These are phyloP conservation scores for Drosophila pseudotalamancana DNA, from an alignment of 2,888 invertebrate species.

Conservation along the genomic window DNA sequence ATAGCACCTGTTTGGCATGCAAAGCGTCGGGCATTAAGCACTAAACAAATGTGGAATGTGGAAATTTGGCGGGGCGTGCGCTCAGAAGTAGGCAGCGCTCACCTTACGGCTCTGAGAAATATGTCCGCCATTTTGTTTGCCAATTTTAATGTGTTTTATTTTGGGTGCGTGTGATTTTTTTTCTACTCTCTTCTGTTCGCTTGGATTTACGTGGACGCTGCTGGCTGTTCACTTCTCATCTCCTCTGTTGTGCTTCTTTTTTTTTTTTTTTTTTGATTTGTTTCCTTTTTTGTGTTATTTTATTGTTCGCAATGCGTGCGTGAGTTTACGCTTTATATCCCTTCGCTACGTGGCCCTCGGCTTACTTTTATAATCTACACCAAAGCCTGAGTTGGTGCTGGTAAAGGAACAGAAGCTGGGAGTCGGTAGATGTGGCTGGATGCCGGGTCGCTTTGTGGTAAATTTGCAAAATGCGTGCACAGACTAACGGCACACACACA, in stretches of 20 bases:
- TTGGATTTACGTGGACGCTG: slow-evolving; percentile 59
- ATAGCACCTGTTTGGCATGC: slow-evolving; percentile 76
- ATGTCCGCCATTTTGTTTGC: slow-evolving; percentile 81
- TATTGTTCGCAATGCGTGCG: slow-evolving; percentile 63
- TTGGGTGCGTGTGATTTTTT: slow-evolving; percentile 42
- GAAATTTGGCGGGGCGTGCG: slow-evolving; percentile 34
- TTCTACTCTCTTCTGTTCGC: not conserved
- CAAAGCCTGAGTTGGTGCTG: slow-evolving; percentile 24
- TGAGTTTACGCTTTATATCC: slow-evolving; percentile 76
- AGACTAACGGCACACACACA: slow-evolving; percentile 55
- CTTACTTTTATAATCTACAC: slow-evolving; percentile 74
- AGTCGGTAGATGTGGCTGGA: slow-evolving; percentile 11
- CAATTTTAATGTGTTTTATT: slow-evolving; percentile 75
- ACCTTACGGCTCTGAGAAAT: slow-evolving; percentile 65
- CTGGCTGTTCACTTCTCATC: slow-evolving; percentile 10
- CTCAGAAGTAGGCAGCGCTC: slow-evolving; percentile 44
- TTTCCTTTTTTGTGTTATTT: slow-evolving; percentile 23
- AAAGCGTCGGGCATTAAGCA: slow-evolving; percentile 63
- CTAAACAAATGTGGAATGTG: slow-evolving; percentile 76
- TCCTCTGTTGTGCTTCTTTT: not conserved
- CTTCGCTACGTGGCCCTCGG: slow-evolving; percentile 64
- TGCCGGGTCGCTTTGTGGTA: slow-evolving; percentile 62
- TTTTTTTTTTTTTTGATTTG: slow-evolving; percentile 8
- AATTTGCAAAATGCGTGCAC: slow-evolving; percentile 78
- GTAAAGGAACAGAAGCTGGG: no score